These are phyloP conservation scores for Temnothorax unifasciatus DNA, from an alignment of 2,888 invertebrate genomes.

Conservation along the genomic window DNA sequence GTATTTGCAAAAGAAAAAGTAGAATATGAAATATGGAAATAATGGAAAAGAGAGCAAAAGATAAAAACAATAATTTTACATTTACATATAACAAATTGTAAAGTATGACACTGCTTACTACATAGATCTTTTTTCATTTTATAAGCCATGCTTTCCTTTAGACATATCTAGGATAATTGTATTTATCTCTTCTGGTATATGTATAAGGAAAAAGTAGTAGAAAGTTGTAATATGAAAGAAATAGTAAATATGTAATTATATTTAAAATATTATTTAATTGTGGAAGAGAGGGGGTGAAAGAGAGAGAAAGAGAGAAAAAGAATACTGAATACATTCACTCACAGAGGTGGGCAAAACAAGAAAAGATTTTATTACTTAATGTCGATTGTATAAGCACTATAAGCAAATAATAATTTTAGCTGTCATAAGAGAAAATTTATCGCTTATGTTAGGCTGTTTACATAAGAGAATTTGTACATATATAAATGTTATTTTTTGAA, in stretches of 20 bases:
- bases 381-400: neutral
- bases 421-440: neutral
- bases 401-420: neutral
- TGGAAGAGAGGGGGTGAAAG: neutral
- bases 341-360: neutral
- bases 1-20: conserved; percentile 10
- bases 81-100: neutral
- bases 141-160: neutral
- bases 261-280: neutral
- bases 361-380: neutral
- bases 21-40: neutral
- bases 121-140: neutral
- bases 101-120: neutral
- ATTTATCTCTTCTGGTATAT: neutral
- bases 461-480: neutral
- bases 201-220: neutral
- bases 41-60: neutral
- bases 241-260: neutral
- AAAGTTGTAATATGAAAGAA: neutral
- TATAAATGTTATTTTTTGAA: neutral
- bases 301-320: neutral
- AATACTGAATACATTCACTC: neutral
- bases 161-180: neutral
- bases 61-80: neutral
- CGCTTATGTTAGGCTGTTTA: neutral